Conservation (phyloP, 1,140 invertebrate genomes). For the Caerostris darwini region DNA sequence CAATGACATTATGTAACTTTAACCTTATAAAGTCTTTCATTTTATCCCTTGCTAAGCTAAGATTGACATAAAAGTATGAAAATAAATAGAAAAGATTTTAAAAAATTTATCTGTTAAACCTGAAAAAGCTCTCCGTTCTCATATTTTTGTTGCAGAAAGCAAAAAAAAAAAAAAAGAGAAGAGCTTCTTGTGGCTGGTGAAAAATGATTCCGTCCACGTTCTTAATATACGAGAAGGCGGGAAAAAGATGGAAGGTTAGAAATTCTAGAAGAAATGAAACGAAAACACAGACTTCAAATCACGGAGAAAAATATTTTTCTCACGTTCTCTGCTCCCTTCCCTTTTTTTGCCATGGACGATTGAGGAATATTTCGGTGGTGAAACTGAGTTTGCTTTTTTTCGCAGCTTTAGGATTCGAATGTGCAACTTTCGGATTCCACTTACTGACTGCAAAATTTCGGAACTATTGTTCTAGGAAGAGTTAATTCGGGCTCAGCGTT, state of each 20-base stretch:
- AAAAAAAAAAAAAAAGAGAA: neutral
- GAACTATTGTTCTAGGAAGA: neutral
- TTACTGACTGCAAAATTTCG: neutral
- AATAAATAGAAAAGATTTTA: neutral
- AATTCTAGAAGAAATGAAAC: slow-evolving; percentile 61
- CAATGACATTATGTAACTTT: neutral
- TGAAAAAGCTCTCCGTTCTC: neutral
- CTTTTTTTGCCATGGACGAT: neutral
- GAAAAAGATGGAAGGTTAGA: neutral
- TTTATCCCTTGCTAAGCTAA: neutral
- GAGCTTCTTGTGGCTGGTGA: slow-evolving; percentile 5
- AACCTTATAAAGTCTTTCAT: neutral
- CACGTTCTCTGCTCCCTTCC: slow-evolving; percentile 14
- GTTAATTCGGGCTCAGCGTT: neutral
- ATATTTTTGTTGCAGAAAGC: slow-evolving; percentile 24
- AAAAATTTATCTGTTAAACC: slow-evolving; percentile 8
- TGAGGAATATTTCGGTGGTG: neutral
- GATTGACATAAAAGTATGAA: neutral
- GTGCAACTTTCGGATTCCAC: neutral
- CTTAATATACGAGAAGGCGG: neutral
- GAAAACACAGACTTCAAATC: slow-evolving; percentile 71
- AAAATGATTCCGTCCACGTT: slow-evolving; percentile 49
- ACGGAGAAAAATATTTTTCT: slow-evolving; percentile 66
- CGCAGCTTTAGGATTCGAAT: neutral
- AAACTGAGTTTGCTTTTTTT: neutral